Evolutionary conservation across 2,888 invertebrate genomes (phyloP), one percentile per base, ranked within the genome.

Genomic region (Dioctria linearis): DNA sequence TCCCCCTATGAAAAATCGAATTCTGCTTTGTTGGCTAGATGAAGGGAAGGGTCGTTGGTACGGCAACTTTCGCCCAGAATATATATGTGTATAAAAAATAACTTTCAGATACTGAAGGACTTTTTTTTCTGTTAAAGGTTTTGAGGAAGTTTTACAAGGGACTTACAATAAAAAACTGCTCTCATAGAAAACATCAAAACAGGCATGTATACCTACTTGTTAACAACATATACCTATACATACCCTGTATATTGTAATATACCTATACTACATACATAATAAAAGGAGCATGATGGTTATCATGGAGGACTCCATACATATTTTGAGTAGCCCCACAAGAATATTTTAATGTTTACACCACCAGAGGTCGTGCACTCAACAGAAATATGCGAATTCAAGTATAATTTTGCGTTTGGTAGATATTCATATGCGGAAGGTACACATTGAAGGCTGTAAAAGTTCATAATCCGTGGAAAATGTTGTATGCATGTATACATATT

Each of bases 101-200:
- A 61, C 37, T 63, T 63, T n/a, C 43, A 61, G 3, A 4, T 54
- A 76, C 43, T 46, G 40, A 76, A 49, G 37, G 49, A 61, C 63
- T 76, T 76, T 76, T 25, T 76, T 61, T 76, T 76, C 57, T 37
- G 25, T 25, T 25, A 25, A 5, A 25, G 63, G 46, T 25, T 76
- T 51, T 46, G 49, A 37, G 63, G 76, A 76, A 49, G 63, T 57
- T 46, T 76, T 76, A 76, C 76, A 76, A 63, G 49, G 63, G 39
- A 63, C 63, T 40, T 42, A 39, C 43, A 76, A 61, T 61, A 63
- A 63, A 49, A 76, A 59, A 76, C 37, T 63, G 63, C 63, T 76
- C 63, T 59, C 49, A 63, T 76, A 46, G 49, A 46, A 76, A 63
- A 76, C 63, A 76, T 61, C 63, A 46, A 76, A 63, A 76, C 63